A percentile compares a stretch with the other conserved stretches of the same genome.
Evolutionary conservation across 2,797 vertebrate species (phyloP).

Genomic region (Sternarchorhynchus goeldii): DNA sequence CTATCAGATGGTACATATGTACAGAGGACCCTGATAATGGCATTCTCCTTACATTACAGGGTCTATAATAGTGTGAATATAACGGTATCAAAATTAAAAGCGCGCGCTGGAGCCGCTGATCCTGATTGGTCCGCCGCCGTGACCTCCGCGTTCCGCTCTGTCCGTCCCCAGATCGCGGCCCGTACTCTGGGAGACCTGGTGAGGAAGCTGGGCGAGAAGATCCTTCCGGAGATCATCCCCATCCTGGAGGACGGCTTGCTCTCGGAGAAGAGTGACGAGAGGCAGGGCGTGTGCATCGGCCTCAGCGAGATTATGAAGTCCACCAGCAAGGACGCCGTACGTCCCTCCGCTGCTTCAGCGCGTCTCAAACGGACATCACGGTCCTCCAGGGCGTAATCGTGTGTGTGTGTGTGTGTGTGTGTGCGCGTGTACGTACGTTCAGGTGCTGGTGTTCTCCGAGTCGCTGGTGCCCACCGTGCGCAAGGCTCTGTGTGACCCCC

Average conservation of each 20-base stretch:
- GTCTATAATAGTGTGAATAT: too few species aligned
- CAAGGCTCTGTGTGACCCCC: slow-evolving; percentile 94
- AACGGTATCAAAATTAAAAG: too few species aligned
- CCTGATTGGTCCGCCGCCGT: too few species aligned
- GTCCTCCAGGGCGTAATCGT: neutral
- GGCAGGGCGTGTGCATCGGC: slow-evolving; percentile 96
- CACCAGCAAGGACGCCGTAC: slow-evolving; percentile 94
- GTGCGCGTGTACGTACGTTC: slow-evolving; percentile 28
- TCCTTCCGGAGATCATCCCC: slow-evolving; percentile 98
- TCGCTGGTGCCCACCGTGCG: slow-evolving; percentile 95
- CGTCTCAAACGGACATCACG: neutral
- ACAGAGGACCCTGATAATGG: too few species aligned
- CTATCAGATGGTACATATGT: too few species aligned
- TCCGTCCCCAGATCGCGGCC: slow-evolving; percentile 86
- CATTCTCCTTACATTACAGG: too few species aligned
- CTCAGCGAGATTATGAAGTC: slow-evolving; percentile 99
- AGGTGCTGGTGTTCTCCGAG: slow-evolving; percentile 97
- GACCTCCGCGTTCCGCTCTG: neutral
- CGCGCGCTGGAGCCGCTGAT: too few species aligned
- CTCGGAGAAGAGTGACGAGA: slow-evolving; percentile 94
- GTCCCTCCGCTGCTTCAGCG: slow-evolving; percentile 40
- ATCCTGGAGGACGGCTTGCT: slow-evolving; percentile 94
- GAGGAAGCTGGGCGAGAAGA: slow-evolving; percentile 96
- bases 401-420: neutral
- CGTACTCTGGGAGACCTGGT: slow-evolving; percentile 95